These are phyloP conservation scores for Semotilus atromaculatus DNA, from an alignment of 2,797 vertebrate genomes.

Conservation along the genomic window DNA sequence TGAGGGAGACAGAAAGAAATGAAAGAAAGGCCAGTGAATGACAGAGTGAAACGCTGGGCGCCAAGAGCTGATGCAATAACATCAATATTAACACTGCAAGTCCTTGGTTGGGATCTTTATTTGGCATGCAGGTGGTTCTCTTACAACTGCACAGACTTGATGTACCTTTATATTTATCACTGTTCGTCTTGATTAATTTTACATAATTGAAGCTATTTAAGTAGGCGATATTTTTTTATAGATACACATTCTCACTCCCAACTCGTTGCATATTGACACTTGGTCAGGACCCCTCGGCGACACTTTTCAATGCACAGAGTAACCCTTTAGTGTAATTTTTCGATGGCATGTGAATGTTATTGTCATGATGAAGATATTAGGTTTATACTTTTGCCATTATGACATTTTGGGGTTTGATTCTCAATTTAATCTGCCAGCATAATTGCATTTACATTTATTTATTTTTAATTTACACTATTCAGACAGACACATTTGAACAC, in stretches of 20 bases:
- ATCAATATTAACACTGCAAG: slow-evolving; percentile 47
- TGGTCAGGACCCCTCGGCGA: too few relatives aligned
- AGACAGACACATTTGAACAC: too few relatives aligned
- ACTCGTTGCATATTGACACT: not conserved
- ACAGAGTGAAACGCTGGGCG: not conserved
- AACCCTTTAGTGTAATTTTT: too few relatives aligned
- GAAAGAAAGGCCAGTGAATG: slow-evolving; percentile 17
- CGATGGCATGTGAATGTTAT: too few relatives aligned
- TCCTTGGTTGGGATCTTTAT: slow-evolving; percentile 37
- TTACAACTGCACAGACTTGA: not conserved
- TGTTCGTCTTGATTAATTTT: not conserved
- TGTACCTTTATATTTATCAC: not conserved
- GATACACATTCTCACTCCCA: not conserved
- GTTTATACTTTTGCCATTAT: too few relatives aligned
- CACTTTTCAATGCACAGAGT: not conserved
- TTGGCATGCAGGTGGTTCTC: not conserved
- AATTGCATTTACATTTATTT: too few relatives aligned
- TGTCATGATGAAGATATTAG: too few relatives aligned
- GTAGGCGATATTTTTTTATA: not conserved
- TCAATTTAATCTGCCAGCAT: too few relatives aligned
- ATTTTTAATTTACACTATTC: too few relatives aligned
- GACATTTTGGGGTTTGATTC: too few relatives aligned
- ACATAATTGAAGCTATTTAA: not conserved
- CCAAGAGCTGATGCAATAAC: slow-evolving; percentile 38
- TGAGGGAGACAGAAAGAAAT: slow-evolving; percentile 17